phyloP scores from a whole-genome alignment of 1,140 invertebrate genomes.

The Trichonephila inaurata region DNA sequence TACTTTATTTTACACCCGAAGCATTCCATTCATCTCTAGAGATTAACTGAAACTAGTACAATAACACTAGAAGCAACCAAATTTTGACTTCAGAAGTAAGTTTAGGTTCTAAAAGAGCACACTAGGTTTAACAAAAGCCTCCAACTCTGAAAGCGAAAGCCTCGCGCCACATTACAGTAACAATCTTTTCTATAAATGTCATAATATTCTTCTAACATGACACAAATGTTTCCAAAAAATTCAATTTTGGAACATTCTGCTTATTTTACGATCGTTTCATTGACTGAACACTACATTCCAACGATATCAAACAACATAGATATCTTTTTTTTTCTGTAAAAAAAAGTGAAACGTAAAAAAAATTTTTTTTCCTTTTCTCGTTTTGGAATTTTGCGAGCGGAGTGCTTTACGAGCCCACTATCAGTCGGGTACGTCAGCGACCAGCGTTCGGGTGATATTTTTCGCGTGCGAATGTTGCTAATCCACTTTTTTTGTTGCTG shows the following conservation, averaged over 20 bases:
- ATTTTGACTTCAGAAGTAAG: too few relatives aligned
- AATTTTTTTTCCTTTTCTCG: not conserved
- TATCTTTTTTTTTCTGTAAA: not conserved
- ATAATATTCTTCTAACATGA: not conserved
- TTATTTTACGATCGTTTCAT: not conserved
- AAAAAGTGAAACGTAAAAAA: too few relatives aligned
- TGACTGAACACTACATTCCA: conserved; percentile 3
- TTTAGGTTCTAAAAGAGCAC: too few relatives aligned
- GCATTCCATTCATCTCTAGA: too few relatives aligned
- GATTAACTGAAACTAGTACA: too few relatives aligned
- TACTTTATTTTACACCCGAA: too few relatives aligned
- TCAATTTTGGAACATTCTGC: not conserved
- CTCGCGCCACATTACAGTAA: too few relatives aligned
- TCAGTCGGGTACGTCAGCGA: conserved; percentile 11
- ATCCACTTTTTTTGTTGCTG: conserved; percentile 2
- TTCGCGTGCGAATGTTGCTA: conserved; percentile 26
- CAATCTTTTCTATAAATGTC: too few relatives aligned
- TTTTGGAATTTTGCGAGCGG: not conserved
- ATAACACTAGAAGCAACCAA: too few relatives aligned
- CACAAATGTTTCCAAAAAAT: not conserved
- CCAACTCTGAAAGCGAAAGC: too few relatives aligned
- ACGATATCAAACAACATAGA: not conserved
- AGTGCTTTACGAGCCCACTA: conserved; percentile 14
- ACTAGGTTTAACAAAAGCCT: too few relatives aligned
- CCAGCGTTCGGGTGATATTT: conserved; percentile 28